These are phyloP conservation scores for Sphaerophoria taeniata DNA, from an alignment of 2,888 invertebrate genomes.

Conservation along the genomic window DNA sequence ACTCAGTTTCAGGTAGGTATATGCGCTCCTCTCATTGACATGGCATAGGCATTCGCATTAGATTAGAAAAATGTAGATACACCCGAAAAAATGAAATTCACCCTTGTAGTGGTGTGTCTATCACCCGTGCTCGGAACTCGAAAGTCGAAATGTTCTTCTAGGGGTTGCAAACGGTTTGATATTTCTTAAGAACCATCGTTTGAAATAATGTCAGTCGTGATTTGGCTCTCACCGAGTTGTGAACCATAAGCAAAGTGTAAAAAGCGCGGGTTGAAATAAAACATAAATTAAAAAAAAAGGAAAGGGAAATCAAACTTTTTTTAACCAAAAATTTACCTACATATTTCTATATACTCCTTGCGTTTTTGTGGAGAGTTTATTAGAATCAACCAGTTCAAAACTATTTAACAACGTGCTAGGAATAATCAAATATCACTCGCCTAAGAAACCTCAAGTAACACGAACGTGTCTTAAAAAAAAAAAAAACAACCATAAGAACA, in stretches of 20 bases:
- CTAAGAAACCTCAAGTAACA: constrained; percentile 71
- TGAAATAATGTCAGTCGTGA: constrained; percentile 82
- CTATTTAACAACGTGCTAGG: constrained; percentile 77
- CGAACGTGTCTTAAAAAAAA: constrained; percentile 68
- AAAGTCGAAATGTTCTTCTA: constrained; percentile 10
- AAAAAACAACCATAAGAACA: constrained; percentile 62
- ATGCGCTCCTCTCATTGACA: constrained; percentile 67
- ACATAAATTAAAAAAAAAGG: constrained; percentile 26
- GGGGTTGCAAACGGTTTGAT: constrained; percentile 68
- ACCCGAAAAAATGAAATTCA: constrained; percentile 54
- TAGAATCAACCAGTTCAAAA: constrained; percentile 76
- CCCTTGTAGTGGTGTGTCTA: constrained; percentile 69
- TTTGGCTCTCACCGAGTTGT: constrained; percentile 80
- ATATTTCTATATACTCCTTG: constrained; percentile 47
- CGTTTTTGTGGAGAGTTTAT: constrained; percentile 35
- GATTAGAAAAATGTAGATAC: constrained; percentile 46
- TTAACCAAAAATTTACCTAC: constrained; percentile 23
- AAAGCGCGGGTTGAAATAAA: constrained; percentile 44
- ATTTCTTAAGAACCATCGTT: constrained; percentile 71
- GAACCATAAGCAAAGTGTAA: constrained; percentile 49
- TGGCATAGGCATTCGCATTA: constrained; percentile 34
- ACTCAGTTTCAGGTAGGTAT: constrained; percentile 64
- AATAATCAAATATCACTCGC: constrained; percentile 69
- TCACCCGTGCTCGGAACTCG: constrained; percentile 44
- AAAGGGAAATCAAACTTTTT: constrained; percentile 39